Percentiles rank a stretch among this genome's conserved stretches.
Conservation (phyloP, 2,113 vertebrate species). For the Sminthopsis crassicaudata region DNA sequence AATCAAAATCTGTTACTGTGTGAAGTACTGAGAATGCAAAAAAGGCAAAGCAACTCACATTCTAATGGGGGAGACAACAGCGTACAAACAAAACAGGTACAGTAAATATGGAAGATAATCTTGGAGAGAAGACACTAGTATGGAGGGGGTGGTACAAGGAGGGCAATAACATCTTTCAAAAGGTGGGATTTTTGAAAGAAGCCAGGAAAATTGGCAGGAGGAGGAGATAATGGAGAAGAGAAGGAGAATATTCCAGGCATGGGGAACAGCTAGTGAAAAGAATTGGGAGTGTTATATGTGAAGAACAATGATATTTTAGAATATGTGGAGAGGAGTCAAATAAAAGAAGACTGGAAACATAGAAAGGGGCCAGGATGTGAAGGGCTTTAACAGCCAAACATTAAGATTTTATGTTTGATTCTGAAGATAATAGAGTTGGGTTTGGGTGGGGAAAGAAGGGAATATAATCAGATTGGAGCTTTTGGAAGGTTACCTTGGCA, state of each 20-base stretch:
- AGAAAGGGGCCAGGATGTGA: neutral
- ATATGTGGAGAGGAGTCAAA: neutral
- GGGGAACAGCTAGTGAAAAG: neutral
- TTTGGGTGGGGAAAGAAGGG: neutral
- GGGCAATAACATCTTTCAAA: neutral
- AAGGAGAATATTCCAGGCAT: neutral
- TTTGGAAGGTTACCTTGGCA: neutral
- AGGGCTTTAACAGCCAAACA: neutral
- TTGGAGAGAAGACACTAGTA: neutral
- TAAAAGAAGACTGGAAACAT: neutral
- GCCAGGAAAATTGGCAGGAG: neutral
- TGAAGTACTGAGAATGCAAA: neutral
- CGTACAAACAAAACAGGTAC: neutral
- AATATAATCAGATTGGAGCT: neutral
- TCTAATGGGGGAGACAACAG: neutral
- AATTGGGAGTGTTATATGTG: neutral
- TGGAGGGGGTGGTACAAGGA: too few species aligned
- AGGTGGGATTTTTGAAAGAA: neutral
- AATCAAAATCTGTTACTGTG: neutral
- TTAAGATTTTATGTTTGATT: neutral
- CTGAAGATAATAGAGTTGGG: neutral
- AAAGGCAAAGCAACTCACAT: neutral
- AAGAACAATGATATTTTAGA: neutral
- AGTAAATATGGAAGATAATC: neutral
- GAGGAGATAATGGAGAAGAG: neutral